Evolutionary conservation across 2,888 invertebrate genomes (phyloP).

Genomic region (Coremacera marginata): DNA sequence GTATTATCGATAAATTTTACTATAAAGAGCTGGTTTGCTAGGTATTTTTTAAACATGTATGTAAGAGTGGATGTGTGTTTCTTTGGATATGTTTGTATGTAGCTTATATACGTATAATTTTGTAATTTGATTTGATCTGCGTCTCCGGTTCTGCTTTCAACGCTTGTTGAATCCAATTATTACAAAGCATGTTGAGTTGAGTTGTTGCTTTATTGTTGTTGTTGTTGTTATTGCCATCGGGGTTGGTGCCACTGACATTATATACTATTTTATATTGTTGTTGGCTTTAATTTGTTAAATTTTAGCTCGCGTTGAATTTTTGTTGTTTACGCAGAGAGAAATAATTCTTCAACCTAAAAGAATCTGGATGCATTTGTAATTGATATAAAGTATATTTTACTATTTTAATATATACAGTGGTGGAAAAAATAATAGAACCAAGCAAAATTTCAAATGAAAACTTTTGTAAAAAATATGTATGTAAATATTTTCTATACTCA

Average conservation of each 20-base stretch:
- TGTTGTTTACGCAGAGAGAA: no score
- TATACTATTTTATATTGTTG: neutral
- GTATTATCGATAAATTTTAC: no score
- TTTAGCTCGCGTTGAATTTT: slow-evolving; percentile 15
- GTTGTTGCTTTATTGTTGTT: slow-evolving; percentile 37
- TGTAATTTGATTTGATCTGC: slow-evolving; percentile 19
- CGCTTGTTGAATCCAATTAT: slow-evolving; percentile 36
- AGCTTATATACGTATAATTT: neutral
- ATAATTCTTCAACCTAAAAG: no score
- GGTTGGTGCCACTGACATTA: slow-evolving; percentile 9
- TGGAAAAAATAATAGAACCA: no score
- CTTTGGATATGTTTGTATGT: neutral
- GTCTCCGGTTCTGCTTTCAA: neutral
- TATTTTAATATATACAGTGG: no score
- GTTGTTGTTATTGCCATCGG: slow-evolving; percentile 16
- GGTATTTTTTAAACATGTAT: neutral
- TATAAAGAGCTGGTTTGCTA: no score
- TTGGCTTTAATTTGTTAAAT: slow-evolving; percentile 5
- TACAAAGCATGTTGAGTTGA: slow-evolving; percentile 16
- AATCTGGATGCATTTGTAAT: no score
- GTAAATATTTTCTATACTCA: no score
- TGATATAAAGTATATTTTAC: no score
- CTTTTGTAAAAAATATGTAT: no score
- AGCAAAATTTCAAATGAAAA: no score
- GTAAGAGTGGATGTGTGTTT: neutral